Percentiles rank a stretch among this genome's conserved stretches.
phyloP scores from a whole-genome alignment of 2,797 vertebrate genomes.

The Sebastiscus tertius region DNA sequence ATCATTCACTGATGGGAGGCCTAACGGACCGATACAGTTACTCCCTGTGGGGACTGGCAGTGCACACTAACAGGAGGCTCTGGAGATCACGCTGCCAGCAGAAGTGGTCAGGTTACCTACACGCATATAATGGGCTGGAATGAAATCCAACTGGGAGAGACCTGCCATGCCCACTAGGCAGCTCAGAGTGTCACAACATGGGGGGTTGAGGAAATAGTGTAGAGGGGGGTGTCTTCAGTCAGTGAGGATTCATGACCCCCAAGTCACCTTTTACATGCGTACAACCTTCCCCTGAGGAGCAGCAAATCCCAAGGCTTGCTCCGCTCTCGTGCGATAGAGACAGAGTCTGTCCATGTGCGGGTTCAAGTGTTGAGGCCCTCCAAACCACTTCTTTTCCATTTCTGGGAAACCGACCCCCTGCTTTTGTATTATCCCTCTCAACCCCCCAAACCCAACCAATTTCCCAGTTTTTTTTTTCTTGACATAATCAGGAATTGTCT shows the following conservation, averaged over 20 bases:
- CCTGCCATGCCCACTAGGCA: conserved; percentile 57
- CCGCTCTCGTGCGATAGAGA: conserved; percentile 65
- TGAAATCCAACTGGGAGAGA: conserved; percentile 61
- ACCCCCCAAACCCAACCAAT: conserved; percentile 60
- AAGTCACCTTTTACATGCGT: conserved; percentile 57
- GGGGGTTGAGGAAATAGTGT: conserved; percentile 7
- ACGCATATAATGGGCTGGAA: conserved; percentile 62
- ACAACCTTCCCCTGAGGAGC: conserved; percentile 43
- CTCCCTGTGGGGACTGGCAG: conserved; percentile 67
- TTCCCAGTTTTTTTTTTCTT: conserved; percentile 62
- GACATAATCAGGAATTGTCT: conserved; percentile 80
- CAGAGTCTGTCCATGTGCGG: conserved; percentile 59
- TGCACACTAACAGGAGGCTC: conserved; percentile 66
- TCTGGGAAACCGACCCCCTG: conserved; percentile 82
- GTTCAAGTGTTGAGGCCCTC: conserved; percentile 75
- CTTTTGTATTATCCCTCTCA: conserved; percentile 77
- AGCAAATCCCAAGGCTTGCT: conserved; percentile 35
- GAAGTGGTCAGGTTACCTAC: conserved; percentile 67
- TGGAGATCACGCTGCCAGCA: conserved; percentile 60
- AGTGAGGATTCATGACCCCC: conserved; percentile 57
- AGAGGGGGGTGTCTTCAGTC: conserved; percentile 18
- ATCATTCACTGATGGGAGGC: conserved; percentile 78
- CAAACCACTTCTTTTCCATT: conserved; percentile 82
- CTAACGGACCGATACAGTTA: conserved; percentile 68
- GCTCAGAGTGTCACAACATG: conserved; percentile 63